Base-by-base conservation (phyloP, 2,797 vertebrate genomes). In the Xenopus petersii region DNA sequence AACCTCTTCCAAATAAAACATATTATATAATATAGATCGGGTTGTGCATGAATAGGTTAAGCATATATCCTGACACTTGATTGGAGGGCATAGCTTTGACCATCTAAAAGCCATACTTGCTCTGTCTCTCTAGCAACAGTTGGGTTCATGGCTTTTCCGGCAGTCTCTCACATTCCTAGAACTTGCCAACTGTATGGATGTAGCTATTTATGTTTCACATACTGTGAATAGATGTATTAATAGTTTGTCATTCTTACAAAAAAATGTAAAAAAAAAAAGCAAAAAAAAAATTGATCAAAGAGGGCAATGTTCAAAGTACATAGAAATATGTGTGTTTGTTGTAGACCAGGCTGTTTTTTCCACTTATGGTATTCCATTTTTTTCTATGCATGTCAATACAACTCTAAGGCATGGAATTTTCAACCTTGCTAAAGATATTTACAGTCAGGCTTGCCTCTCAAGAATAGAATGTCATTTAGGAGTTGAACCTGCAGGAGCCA, bases 161-260 rank as follows among this genome's bases (percentile, higher is more conserved):
- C 33, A 30, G 7, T 48, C 21, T 48, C 26, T 33, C 36, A 59
- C 21, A 59, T 63, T 55, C 61, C 33, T 46, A 49, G 54, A 11
- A 33, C 48, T 64, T 58, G 62, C 26, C 74, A 65, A 65, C 60
- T 70, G 62, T 65, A 64, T 58, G 62, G 51, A 30, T 49, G 33
- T 51, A n/a, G 42, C 55, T 65, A 56, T 75, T 69, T 62, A 55
- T 46, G 24, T 51, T 67, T 56, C 51, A 21, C 26, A n/a, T 26
- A 56, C 60, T 69, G 16, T 64, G 21, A 75, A 48, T 64, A 58
- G 60, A 64, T 36, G 16, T 58, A 59, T 64, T 64, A 16, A 56
- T 55, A 56, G 49, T 69, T 55, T 70, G 33, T 58, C 55, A 21
- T 30, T 54, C 47, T 24, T 67, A n/a, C 15, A 17, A 12, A 56